A percentile compares a stretch with the other conserved stretches of the same genome.
These are phyloP conservation scores for Lophotriccus pileatus DNA, from an alignment of 2,797 vertebrate genomes.

Conservation along the genomic window DNA sequence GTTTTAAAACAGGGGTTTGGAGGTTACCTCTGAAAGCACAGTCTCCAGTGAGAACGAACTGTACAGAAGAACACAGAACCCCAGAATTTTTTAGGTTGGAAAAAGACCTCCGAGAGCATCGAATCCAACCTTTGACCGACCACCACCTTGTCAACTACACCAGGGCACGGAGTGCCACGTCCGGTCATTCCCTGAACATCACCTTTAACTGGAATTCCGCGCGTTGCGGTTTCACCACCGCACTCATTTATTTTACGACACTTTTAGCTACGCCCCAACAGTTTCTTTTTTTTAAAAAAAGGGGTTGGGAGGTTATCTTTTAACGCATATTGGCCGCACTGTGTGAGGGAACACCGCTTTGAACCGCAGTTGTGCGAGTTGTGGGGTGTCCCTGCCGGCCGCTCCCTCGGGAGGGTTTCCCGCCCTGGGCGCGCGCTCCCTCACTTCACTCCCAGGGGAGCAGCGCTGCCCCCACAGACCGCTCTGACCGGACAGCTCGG, in stretches of 20 bases:
- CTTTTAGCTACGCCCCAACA: fast-evolving
- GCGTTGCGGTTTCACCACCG: too few relatives aligned
- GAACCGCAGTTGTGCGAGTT: fast-evolving
- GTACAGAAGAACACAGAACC: neutral
- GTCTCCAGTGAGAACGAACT: fast-evolving
- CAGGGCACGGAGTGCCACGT: neutral
- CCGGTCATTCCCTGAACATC: neutral
- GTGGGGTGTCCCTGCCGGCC: fast-evolving
- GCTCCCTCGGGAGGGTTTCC: neutral
- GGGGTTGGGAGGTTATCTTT: neutral
- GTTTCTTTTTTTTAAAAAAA: fast-evolving
- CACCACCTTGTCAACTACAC: too few relatives aligned
- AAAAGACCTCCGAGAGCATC: neutral
- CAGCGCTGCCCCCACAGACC: neutral
- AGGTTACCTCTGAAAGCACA: neutral
- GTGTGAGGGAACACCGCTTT: fast-evolving
- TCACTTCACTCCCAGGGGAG: neutral
- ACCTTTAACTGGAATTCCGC: neutral
- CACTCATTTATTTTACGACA: neutral
- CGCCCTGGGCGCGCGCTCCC: neutral
- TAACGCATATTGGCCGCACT: fast-evolving
- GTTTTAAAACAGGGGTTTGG: too few relatives aligned
- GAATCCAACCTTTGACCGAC: neutral
- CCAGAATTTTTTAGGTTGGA: neutral
- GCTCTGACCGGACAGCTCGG: neutral